These are phyloP conservation scores for Liasis olivaceus DNA, from an alignment of 2,797 vertebrate genomes.

Conservation along the genomic window DNA sequence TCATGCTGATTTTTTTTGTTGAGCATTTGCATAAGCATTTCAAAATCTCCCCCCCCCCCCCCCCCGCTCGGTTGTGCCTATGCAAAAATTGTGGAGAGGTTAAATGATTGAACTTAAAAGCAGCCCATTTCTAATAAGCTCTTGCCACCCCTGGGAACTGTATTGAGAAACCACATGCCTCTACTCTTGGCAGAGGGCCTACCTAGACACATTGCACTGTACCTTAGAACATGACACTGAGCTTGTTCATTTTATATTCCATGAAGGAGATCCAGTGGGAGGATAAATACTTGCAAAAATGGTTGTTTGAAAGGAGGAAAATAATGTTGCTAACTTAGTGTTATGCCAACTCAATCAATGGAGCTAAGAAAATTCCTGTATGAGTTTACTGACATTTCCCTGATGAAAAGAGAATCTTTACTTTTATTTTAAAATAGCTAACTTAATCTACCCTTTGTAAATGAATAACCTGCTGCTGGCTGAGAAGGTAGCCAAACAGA, in stretches of 20 bases:
- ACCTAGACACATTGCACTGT: constrained; percentile 43
- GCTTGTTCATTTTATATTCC: constrained; percentile 58
- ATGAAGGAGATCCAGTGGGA: constrained; percentile 31
- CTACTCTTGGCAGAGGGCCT: constrained; percentile 44
- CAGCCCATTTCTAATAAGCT: constrained; percentile 47
- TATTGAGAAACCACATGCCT: constrained; percentile 38
- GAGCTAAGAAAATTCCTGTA: constrained; percentile 46
- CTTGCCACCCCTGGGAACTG: constrained; percentile 47
- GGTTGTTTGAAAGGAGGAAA: constrained; percentile 39
- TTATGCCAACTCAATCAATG: constrained; percentile 23
- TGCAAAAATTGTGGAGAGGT: constrained; percentile 46
- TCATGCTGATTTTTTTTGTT: constrained; percentile 47
- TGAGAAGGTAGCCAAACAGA: constrained; percentile 49
- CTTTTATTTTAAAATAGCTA: constrained; percentile 28
- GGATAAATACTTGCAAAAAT: constrained; percentile 42
- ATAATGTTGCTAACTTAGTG: constrained; percentile 37
- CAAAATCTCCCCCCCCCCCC: constrained; percentile 3
- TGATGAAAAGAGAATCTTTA: constrained; percentile 31
- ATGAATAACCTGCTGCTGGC: constrained; percentile 45
- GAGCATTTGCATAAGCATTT: constrained; percentile 67
- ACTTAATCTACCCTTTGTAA: constrained; percentile 54
- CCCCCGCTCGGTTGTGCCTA: constrained; percentile 55
- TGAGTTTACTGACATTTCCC: constrained; percentile 46
- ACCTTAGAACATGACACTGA: constrained; percentile 59
- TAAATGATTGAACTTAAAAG: constrained; percentile 56